These are phyloP conservation scores for Sinelater perroti DNA, from an alignment of 2,888 invertebrate species.

Conservation along the genomic window DNA sequence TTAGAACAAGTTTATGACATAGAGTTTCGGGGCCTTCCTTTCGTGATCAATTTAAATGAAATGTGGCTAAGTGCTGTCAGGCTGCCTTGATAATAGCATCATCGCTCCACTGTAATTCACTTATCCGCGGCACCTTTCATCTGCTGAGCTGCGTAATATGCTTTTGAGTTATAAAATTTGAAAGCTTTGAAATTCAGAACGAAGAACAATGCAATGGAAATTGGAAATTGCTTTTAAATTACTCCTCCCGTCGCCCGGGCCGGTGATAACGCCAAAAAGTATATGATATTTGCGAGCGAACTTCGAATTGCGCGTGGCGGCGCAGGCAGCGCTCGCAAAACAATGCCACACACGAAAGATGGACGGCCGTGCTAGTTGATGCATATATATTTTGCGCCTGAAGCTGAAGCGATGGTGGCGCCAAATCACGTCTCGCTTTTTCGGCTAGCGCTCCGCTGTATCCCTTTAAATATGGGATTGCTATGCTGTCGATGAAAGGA, in stretches of 20 bases:
- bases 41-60: conserved; percentile 37
- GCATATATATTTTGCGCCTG: conserved; percentile 30
- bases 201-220: conserved; percentile 21
- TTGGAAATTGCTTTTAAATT: conserved; percentile 19
- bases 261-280: not conserved
- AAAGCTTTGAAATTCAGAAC: conserved; percentile 29
- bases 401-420: conserved; percentile 29
- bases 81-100: conserved; percentile 50
- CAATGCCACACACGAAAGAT: conserved; percentile 24
- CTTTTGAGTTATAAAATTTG: conserved; percentile 34
- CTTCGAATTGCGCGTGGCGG: too few relatives aligned
- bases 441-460: conserved; percentile 25
- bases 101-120: conserved; percentile 51
- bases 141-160: conserved; percentile 46
- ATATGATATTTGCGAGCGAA: too few relatives aligned
- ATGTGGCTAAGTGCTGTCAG: conserved; percentile 50
- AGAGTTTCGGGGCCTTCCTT: conserved; percentile 28
- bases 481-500: not conserved
- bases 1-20: conserved; percentile 18
- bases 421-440: conserved; percentile 37
- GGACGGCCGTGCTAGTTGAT: conserved; percentile 27
- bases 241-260: not conserved
- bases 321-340: conserved; percentile 17
- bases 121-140: conserved; percentile 51
- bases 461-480: conserved; percentile 23